Base-by-base conservation (phyloP, 2,113 vertebrate genomes). In the Euleptes europaea region DNA sequence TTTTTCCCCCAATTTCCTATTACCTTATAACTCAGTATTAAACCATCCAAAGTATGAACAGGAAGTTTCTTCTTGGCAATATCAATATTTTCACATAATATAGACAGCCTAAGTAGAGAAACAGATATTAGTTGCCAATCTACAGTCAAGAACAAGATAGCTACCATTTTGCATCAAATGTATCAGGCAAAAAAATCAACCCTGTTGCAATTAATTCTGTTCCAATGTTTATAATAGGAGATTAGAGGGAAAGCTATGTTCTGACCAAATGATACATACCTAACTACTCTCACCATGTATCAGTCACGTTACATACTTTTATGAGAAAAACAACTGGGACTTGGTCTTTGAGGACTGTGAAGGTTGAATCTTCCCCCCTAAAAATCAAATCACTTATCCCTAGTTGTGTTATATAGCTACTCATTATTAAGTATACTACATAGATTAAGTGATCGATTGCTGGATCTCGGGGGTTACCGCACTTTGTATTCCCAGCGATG, bases 11-110 rank as follows among this genome's bases (percentile, higher is more conserved):
- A 81, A 33, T 2, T 89, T 11, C 5, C 4, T 44, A 79, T 85
- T 87, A 98, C 99, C 97, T 99, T 99, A 90, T 99, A 99, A 93
- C 97, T 98, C 78, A 99, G 94, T 1, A 97, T 98, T 8, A 99
- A 96, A 38, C 98, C 98, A 92, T 99, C 98, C 44, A 99, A 96
- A 82, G 97, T 98, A 92, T 99, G 98, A 33, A 99, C 97, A 5
- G 98, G 98, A 49, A 98, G 97, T 80, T 99, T 99, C 94, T 99
- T 99, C 94, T 98, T 98, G 65, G 95, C 90, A 38, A 97, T 91
- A 73, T 99, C 98, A 67, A 97, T 94, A 81, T 94, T 96, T 94
- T 99, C 99, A 96, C 98, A 97, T 11, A 96, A 97, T 93, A 99
- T 97, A 11, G 98, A 98, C 47, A 99, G 94, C 88, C 99, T 99